These are phyloP conservation scores for Porites rus DNA, from an alignment of 92 coral and sea anemone species.

Conservation along the genomic window DNA sequence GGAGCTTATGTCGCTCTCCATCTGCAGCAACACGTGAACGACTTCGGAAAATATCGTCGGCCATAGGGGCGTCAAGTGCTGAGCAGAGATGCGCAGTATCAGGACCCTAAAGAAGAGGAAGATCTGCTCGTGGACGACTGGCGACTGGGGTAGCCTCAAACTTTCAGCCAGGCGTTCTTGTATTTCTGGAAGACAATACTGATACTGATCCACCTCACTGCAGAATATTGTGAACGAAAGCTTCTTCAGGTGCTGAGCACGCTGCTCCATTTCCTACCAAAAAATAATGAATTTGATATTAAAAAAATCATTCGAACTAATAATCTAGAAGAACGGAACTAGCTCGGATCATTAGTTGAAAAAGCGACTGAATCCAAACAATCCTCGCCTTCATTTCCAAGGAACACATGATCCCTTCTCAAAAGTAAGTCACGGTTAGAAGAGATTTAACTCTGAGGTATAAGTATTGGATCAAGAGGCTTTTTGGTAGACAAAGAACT, in stretches of 20 bases:
- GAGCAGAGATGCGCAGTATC: conserved; percentile 95
- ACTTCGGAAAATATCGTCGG: conserved; percentile 95
- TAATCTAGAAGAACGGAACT: no score
- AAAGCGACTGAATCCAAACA: no score
- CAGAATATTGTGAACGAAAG: conserved; percentile 94
- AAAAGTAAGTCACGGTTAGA: no score
- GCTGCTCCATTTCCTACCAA: conserved; percentile 96
- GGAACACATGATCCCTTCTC: no score
- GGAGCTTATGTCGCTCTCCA: conserved; percentile 92
- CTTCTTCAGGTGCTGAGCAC: conserved; percentile 88
- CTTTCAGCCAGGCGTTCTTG: conserved; percentile 98
- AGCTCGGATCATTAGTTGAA: no score
- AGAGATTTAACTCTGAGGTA: no score
- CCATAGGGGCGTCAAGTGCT: conserved; percentile 94
- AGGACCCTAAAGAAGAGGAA: conserved; percentile 90
- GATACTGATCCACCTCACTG: conserved; percentile 96
- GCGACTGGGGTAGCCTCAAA: conserved; percentile 92
- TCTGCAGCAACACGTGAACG: conserved; percentile 92
- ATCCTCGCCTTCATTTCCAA: no score
- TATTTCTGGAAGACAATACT: conserved; percentile 91
- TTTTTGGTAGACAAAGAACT: no score
- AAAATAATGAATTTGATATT: not conserved
- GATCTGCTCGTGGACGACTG: conserved; percentile 98
- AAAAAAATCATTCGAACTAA: no score
- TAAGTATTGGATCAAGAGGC: no score